Evolutionary conservation across 2,888 invertebrate species (phyloP), one percentile per base, ranked within the genome.

Genomic region (Marasmarcha lunaedactyla): DNA sequence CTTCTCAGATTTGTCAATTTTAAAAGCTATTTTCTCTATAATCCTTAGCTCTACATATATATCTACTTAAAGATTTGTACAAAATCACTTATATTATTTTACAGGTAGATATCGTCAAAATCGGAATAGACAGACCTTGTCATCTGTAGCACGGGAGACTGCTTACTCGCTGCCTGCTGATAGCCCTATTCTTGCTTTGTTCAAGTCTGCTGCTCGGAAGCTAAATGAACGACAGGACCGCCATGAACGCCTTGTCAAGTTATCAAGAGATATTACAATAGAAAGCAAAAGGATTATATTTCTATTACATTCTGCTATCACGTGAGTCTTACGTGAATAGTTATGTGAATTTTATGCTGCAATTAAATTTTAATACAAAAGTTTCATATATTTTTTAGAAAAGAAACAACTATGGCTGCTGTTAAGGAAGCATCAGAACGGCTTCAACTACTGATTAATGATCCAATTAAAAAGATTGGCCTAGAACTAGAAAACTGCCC

Each of bases 241-340:
- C 45, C 88, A 91, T 55, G 96, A 96, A 62, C 79, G 93, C 35
- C 86, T 96, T 20, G 88, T 95, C 0, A 95, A 95, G 71, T 64
- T 91, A 0, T 88, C 91, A 45, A 84, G 95, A 15, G 95, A 95
- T 59, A 87, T 95, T 13, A 95, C 94, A 0, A 94, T 95, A 49
- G 94, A 95, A 59, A 94, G 95, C 69, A 97, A 97, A 63, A 81
- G 95, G 43, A 90, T 93, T 3, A 97, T 96, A 50, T 96, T 95
- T 64, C 70, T 93, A 9, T 71, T 97, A 13, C 96, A 96, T 64
- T 90, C 92, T 25, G 83, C 90, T 42, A 60, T 77, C 35, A 73
- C 79, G 88, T 88, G 56, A 69, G 76, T 59, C 41, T n/a, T n/a
- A n/a, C n/a, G n/a, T n/a, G n/a, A n/a, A n/a, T n/a, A 14, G 9